A percentile compares a stretch with the other conserved stretches of the same genome.
Conservation (phyloP, 2,113 vertebrate genomes). For the Lophotis ruficrista region DNA sequence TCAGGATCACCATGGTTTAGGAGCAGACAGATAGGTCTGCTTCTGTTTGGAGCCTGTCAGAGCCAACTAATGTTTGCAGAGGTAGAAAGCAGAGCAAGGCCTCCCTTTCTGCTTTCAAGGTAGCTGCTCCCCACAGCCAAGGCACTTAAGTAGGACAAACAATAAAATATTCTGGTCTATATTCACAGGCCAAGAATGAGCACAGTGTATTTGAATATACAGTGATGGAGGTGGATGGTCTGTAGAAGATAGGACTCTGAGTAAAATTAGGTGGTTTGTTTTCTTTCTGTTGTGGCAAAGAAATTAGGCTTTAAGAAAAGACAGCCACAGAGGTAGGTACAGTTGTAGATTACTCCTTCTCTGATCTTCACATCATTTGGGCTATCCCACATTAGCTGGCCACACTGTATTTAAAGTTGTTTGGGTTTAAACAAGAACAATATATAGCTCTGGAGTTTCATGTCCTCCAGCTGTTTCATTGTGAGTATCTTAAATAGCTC, state of each 20-base stretch:
- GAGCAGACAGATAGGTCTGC: background rate
- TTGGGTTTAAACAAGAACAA: background rate
- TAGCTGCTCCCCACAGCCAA: background rate
- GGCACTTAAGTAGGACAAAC: background rate
- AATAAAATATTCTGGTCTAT: background rate
- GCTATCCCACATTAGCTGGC: background rate
- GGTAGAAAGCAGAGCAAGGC: background rate
- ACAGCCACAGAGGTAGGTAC: background rate
- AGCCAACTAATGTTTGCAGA: background rate
- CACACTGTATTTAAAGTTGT: background rate
- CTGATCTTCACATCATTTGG: background rate
- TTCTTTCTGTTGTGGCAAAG: background rate
- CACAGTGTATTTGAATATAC: background rate
- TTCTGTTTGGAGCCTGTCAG: background rate
- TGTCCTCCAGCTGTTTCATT: background rate
- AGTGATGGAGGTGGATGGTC: background rate
- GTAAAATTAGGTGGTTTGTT: background rate
- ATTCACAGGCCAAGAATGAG: background rate
- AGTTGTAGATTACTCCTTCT: background rate
- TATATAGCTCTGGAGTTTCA: background rate
- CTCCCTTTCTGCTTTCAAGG: background rate
- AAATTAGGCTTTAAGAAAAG: background rate
- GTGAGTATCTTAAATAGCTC: background rate
- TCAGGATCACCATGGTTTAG: background rate
- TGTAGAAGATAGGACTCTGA: background rate